A percentile compares a stretch with the other conserved stretches of the same genome.
These are phyloP conservation scores for Melanotaenia duboulayi DNA, from an alignment of 2,113 vertebrate species.

Conservation along the genomic window DNA sequence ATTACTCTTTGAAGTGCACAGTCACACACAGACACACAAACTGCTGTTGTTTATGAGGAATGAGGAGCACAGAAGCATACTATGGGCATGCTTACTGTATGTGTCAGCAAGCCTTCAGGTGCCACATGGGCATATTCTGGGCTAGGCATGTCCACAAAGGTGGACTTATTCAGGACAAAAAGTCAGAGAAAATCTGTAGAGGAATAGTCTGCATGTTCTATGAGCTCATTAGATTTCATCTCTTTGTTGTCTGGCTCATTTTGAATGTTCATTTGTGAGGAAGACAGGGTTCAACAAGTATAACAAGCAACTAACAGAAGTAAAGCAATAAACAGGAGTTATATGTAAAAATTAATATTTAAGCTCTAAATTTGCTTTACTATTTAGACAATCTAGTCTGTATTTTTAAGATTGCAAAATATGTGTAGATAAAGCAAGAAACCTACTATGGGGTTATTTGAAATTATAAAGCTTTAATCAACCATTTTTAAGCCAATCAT, in stretches of 20 bases:
- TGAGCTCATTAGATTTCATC: constrained; percentile 27
- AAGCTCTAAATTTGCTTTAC: too few species aligned
- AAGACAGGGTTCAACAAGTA: constrained; percentile 7
- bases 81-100: constrained; percentile 57
- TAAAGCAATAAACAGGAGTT: too few species aligned
- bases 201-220: not conserved
- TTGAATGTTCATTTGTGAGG: constrained; percentile 23
- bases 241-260: constrained; percentile 33
- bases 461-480: too few species aligned
- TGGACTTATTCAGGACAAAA: constrained; percentile 35
- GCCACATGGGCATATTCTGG: constrained; percentile 46
- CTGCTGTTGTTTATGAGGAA: constrained; percentile 30
- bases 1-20: constrained; percentile 7
- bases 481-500: too few species aligned
- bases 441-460: too few species aligned
- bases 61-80: constrained; percentile 33
- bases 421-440: too few species aligned
- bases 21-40: constrained; percentile 27
- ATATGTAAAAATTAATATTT: too few species aligned
- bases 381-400: too few species aligned
- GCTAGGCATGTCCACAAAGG: constrained; percentile 29
- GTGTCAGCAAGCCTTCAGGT: constrained; percentile 55
- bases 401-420: too few species aligned
- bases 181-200: constrained; percentile 7
- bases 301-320: not conserved